These are phyloP conservation scores for Harpagoxenus sublaevis DNA, from an alignment of 2,888 invertebrate species.

Conservation along the genomic window DNA sequence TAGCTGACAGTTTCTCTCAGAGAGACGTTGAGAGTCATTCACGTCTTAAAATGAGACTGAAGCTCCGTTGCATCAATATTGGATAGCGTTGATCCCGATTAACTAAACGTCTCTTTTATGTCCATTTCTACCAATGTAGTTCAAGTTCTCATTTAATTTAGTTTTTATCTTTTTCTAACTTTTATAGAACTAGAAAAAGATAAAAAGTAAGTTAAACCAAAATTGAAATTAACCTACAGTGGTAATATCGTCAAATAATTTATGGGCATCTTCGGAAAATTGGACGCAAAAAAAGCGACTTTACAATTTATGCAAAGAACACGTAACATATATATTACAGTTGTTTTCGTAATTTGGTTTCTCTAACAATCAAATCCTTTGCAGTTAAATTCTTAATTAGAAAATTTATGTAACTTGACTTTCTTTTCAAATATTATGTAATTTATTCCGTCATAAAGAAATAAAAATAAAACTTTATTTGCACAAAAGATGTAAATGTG, in stretches of 20 bases:
- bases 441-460: not conserved
- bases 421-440: slow-evolving; percentile 22
- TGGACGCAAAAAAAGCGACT: not conserved
- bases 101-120: not conserved
- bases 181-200: too few species aligned
- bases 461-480: not conserved
- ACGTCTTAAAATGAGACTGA: not conserved
- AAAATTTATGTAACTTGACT: slow-evolving; percentile 3
- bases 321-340: not conserved
- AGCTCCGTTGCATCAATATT: slow-evolving; percentile 1
- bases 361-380: not conserved
- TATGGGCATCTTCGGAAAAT: not conserved
- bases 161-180: too few species aligned
- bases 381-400: not conserved
- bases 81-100: slow-evolving; percentile 1
- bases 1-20: slow-evolving; percentile 16
- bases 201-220: too few species aligned
- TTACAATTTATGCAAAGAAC: too few species aligned
- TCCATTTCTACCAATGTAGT: too few species aligned
- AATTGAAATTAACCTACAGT: too few species aligned
- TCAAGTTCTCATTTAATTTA: too few species aligned
- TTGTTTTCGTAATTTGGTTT: not conserved
- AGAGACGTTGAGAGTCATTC: slow-evolving; percentile 18
- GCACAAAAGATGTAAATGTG: not conserved
- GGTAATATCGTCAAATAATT: not conserved